A percentile compares a stretch with the other conserved stretches of the same genome.
Evolutionary conservation across 2,888 invertebrate genomes (phyloP).

Genomic region (Liodrosophila aerea): DNA sequence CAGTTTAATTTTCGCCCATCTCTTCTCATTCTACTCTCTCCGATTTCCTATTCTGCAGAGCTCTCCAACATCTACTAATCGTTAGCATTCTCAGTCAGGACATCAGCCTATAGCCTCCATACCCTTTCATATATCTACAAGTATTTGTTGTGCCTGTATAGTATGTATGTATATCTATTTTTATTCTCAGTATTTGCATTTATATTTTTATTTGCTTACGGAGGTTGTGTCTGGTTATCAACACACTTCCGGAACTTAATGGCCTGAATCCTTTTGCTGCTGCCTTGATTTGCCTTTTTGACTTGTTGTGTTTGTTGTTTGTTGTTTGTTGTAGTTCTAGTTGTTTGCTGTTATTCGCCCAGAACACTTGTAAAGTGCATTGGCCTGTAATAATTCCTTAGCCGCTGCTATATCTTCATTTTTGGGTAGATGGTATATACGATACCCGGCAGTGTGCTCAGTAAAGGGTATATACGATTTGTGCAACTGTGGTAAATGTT

Average conservation of each 20-base stretch:
- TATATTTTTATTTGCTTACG: slow-evolving; percentile 39
- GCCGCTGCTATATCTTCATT: slow-evolving; percentile 11
- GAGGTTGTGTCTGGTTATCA: slow-evolving; percentile 77
- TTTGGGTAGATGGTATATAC: background rate
- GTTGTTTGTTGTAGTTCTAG: slow-evolving; percentile 8
- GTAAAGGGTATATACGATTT: too few relatives aligned
- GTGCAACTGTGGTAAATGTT: background rate
- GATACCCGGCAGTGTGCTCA: too few relatives aligned
- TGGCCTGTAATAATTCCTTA: slow-evolving; percentile 64
- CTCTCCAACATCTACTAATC: too few relatives aligned
- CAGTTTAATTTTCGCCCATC: too few relatives aligned
- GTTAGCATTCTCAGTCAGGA: too few relatives aligned
- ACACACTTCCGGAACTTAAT: slow-evolving; percentile 81
- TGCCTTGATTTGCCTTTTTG: slow-evolving; percentile 48
- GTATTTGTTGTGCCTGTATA: background rate
- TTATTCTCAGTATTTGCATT: too few relatives aligned
- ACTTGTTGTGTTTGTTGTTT: slow-evolving; percentile 5
- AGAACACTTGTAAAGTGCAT: slow-evolving; percentile 62
- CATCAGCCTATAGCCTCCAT: too few relatives aligned
- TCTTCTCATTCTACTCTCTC: too few relatives aligned
- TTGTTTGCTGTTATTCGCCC: slow-evolving; percentile 17
- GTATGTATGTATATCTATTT: background rate
- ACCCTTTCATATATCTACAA: too few relatives aligned
- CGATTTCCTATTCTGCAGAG: too few relatives aligned
- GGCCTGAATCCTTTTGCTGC: slow-evolving; percentile 81